Evolutionary conservation across 2,888 invertebrate species (phyloP).

Genomic region (Catocala sponsa): DNA sequence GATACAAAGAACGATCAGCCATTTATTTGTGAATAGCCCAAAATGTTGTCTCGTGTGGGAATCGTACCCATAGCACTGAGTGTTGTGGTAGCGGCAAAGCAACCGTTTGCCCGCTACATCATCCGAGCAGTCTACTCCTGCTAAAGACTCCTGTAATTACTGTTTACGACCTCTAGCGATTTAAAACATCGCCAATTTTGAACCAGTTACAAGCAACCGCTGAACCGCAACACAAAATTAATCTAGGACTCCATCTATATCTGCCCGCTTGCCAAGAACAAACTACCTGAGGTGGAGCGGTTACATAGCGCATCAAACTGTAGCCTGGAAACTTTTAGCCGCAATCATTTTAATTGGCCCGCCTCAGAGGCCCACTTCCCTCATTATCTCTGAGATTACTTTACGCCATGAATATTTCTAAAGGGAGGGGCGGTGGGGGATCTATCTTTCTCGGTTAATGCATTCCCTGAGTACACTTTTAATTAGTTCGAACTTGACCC

Average conservation of each 20-base stretch:
- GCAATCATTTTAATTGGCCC: constrained; percentile 62
- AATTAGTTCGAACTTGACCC: constrained; percentile 58
- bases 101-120: no score
- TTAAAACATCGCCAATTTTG: not conserved
- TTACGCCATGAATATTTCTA: constrained; percentile 54
- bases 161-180: not conserved
- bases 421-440: constrained; percentile 2
- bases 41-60: no score
- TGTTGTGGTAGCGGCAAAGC: no score
- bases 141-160: no score
- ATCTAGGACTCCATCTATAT: constrained; percentile 12
- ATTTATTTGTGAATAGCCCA: no score
- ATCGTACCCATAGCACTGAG: no score
- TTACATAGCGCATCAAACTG: constrained; percentile 50
- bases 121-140: no score
- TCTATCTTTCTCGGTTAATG: constrained; percentile 38
- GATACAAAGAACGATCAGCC: no score
- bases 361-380: constrained; percentile 52
- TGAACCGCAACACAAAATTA: constrained; percentile 21
- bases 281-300: constrained; percentile 42
- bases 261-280: constrained; percentile 30
- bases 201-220: constrained; percentile 7
- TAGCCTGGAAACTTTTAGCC: constrained; percentile 38
- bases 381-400: constrained; percentile 56
- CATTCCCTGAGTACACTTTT: constrained; percentile 51